phyloP scores from a whole-genome alignment of 2,113 vertebrate species.

The Labeo rohita region DNA sequence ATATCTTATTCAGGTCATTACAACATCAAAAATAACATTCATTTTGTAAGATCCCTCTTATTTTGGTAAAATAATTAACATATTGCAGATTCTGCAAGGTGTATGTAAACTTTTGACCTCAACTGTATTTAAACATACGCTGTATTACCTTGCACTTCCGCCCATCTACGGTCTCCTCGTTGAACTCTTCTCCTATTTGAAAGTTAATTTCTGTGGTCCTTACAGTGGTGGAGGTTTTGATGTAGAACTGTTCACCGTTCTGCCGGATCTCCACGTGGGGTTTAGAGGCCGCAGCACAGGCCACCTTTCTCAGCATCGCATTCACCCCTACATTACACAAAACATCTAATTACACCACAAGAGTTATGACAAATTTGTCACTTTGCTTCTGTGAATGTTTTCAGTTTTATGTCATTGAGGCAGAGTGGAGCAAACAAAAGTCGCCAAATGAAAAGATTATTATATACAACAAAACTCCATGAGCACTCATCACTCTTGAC shows the following conservation, averaged over 20 bases:
- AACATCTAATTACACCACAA: not conserved
- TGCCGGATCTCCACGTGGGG: constrained; percentile 96
- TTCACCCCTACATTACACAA: constrained; percentile 84
- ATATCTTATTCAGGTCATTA: too few relatives aligned
- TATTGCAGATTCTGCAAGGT: too few relatives aligned
- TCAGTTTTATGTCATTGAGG: not conserved
- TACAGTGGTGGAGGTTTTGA: constrained; percentile 95
- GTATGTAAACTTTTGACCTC: too few relatives aligned
- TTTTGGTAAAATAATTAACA: too few relatives aligned
- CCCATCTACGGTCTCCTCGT: constrained; percentile 96
- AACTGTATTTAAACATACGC: too few relatives aligned
- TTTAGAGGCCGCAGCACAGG: constrained; percentile 90
- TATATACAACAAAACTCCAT: not conserved
- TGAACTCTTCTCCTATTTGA: constrained; percentile 89
- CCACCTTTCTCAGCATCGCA: constrained; percentile 93
- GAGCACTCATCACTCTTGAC: constrained; percentile 15
- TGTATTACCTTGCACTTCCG: constrained; percentile 91
- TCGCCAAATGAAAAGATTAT: not conserved
- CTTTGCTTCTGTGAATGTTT: not conserved
- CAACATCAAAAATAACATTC: too few relatives aligned
- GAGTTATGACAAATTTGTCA: not conserved
- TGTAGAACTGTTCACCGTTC: constrained; percentile 93
- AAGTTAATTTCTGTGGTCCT: constrained; percentile 97
- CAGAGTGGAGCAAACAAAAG: not conserved
- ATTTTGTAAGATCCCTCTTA: too few relatives aligned